These are phyloP conservation scores for Ceratosolen solmsi DNA, from an alignment of 1,140 invertebrate species.

Conservation along the genomic window DNA sequence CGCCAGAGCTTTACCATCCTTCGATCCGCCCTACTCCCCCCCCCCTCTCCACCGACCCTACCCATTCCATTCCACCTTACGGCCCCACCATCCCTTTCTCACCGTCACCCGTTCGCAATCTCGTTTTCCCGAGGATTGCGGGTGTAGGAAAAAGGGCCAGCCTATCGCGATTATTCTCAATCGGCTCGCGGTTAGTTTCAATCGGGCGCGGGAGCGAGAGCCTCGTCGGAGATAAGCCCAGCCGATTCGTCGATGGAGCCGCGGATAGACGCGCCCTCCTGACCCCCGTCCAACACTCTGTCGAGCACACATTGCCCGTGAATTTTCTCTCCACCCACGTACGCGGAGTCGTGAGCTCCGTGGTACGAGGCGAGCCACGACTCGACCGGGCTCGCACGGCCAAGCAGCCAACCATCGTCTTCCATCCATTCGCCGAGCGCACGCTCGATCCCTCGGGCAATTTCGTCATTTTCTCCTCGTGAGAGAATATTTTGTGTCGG, in stretches of 20 bases:
- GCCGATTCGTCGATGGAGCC: slow-evolving; percentile 21
- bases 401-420: not conserved
- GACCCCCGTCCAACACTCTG: not conserved
- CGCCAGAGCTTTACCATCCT: not conserved
- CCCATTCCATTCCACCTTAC: not conserved
- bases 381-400: not conserved
- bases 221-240: slow-evolving; percentile 1
- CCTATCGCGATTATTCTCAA: slow-evolving; percentile 29
- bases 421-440: not conserved
- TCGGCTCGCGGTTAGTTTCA: slow-evolving; percentile 27
- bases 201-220: slow-evolving; percentile 10
- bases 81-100: too few species aligned
- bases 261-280: slow-evolving; percentile 35
- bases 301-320: not conserved
- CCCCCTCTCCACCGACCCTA: not conserved
- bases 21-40: not conserved
- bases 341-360: too few species aligned
- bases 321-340: slow-evolving; percentile 39
- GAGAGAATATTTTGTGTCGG: too few species aligned
- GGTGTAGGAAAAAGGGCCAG: not conserved
- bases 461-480: not conserved
- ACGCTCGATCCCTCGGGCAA: not conserved
- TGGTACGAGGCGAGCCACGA: not conserved
- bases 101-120: too few species aligned
- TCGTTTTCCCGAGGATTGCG: not conserved